These are phyloP conservation scores for Nicator chloris DNA, from an alignment of 2,113 vertebrate species.

Conservation along the genomic window DNA sequence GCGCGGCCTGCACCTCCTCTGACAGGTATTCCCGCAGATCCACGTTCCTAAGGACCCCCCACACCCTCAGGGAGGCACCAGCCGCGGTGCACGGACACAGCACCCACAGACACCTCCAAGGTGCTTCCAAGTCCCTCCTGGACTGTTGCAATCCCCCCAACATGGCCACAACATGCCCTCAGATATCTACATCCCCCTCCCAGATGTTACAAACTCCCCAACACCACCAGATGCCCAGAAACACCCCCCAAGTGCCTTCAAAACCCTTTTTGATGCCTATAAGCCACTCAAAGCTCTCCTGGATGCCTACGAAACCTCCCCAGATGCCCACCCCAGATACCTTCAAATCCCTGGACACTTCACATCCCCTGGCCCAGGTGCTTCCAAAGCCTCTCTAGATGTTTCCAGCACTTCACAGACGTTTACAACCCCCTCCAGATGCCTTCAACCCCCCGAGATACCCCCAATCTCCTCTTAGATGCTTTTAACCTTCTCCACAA, in stretches of 20 bases:
- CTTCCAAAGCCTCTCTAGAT: background rate
- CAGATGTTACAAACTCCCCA: fast-evolving
- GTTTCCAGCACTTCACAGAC: background rate
- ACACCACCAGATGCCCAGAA: background rate
- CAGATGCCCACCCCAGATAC: background rate
- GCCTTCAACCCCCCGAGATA: background rate
- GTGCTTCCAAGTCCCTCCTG: too few relatives aligned
- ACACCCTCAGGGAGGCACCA: background rate
- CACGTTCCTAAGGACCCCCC: background rate
- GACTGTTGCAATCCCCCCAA: too few relatives aligned
- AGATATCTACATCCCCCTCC: too few relatives aligned
- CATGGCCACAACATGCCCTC: background rate
- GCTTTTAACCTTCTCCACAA: background rate
- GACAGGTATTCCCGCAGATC: background rate
- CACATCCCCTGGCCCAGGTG: too few relatives aligned
- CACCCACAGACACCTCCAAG: background rate
- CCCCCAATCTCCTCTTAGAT: background rate
- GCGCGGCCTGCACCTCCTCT: background rate
- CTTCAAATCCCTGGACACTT: background rate
- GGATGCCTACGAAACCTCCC: too few relatives aligned
- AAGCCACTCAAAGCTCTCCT: background rate
- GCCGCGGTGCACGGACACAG: background rate
- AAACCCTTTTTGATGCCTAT: background rate
- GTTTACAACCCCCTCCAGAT: background rate
- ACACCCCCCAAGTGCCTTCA: fast-evolving